Base-by-base conservation (phyloP, 2,113 vertebrate species). In the Erythrolamprus reginae region DNA sequence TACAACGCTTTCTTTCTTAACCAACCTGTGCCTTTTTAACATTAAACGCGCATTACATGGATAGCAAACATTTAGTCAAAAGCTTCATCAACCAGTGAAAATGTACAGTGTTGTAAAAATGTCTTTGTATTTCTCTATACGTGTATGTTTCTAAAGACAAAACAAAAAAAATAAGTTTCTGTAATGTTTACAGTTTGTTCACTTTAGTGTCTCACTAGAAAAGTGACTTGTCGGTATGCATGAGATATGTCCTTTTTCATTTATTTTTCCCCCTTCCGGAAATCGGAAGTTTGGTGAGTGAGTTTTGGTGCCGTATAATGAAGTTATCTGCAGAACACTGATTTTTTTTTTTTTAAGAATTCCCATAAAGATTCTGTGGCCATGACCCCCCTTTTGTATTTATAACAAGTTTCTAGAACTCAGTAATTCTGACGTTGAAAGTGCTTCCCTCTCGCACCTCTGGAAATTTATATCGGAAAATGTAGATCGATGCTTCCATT, bases 1-100 rank as follows among this genome's bases (percentile, higher is more conserved):
- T 94, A 94, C 33, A 21, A 93, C 91, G 94, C 95, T 95, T 97
- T 97, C 97, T 96, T 96, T 97, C 96, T 95, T 96, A 97, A 98
- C 98, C 98, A 97, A 98, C 97, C 97, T 98, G 98, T 99, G 98
- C 98, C 98, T 98, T 99, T 86, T 97, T 86, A 65, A 97, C 95
- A 97, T 96, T 96, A 96, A 97, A 98, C 96, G 95, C 97, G 97
- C 96, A 97, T 94, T 94, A 97, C 95, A 96, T 97, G 93, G 95
- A 90, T 89, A 89, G 24, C 24, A 21, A 45, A 28, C 26, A 33
- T 82, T 91, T 97, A 96, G 97, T 95, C 91, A 96, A 97, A 97
- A 97, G 97, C 96, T 91, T 94, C 94, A 95, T 95, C 94, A 96
- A 97, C 96, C 97, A 95, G 96, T 96, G 94, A 96, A 97, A 51